Evolutionary conservation across 2,888 invertebrate genomes (phyloP).

Genomic region (Microctonus aethiopoides): DNA sequence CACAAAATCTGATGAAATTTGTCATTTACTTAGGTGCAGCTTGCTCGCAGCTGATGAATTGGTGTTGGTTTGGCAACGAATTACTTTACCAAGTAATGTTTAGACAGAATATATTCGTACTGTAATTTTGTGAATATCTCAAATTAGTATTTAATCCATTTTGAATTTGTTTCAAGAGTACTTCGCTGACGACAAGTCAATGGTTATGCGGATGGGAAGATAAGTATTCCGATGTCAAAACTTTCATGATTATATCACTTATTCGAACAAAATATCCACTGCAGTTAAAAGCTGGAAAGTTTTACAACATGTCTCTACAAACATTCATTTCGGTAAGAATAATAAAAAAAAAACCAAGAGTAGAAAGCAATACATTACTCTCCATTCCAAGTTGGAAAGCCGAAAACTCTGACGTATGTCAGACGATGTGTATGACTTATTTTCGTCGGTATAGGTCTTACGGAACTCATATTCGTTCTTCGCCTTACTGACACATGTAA

Average conservation of each 20-base stretch:
- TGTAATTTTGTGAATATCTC: too few relatives aligned
- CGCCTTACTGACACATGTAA: constrained; percentile 44
- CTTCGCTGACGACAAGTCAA: constrained; percentile 38
- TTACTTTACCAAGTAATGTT: constrained; percentile 48
- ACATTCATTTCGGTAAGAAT: constrained; percentile 49
- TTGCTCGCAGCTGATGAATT: constrained; percentile 50
- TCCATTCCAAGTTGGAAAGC: background rate
- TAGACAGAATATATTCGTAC: too few relatives aligned
- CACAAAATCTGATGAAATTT: constrained; percentile 48
- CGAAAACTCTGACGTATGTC: background rate
- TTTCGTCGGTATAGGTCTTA: constrained; percentile 45
- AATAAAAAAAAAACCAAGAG: background rate
- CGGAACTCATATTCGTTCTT: constrained; percentile 53
- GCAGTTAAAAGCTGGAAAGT: constrained; percentile 49
- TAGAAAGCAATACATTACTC: background rate
- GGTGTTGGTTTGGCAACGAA: constrained; percentile 56
- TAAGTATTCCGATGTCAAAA: constrained; percentile 31
- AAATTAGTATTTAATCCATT: too few relatives aligned
- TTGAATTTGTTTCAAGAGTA: constrained; percentile 32
- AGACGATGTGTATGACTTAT: constrained; percentile 8
- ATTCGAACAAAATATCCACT: constrained; percentile 45
- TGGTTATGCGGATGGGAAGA: constrained; percentile 53
- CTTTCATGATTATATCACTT: constrained; percentile 46
- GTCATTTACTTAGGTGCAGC: constrained; percentile 50
- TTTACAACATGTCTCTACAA: constrained; percentile 49